Base-by-base conservation (phyloP, 1,140 invertebrate species). In the Pseudomyrmex concolor region DNA sequence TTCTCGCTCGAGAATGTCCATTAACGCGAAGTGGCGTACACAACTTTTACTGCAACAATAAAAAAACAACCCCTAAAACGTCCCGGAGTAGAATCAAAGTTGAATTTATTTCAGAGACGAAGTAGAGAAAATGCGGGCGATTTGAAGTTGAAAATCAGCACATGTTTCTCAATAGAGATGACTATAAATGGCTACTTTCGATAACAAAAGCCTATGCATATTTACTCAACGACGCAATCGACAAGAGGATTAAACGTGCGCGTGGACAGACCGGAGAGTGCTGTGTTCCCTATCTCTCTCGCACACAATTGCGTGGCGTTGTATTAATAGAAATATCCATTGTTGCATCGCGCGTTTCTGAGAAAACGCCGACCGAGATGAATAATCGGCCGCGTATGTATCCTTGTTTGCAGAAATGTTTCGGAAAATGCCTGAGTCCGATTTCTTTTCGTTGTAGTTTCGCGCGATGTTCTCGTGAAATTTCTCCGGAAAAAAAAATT, bases 131-230 rank as follows among this genome's bases (percentile, higher is more conserved):
- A 34, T 2, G 50, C 8, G 5, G 62, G 22, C 55, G 73, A 86
- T 80, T 86, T 84, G 51, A 73, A 63, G 86, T 59, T 84, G 84
- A 22, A 86, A 60, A 67, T 71, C 68, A 66, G 55, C 15, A 17
- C 66, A 19, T 45, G 64, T 19, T 7, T 34, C 34, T 9, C 50
- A 25, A 13, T 51, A 17, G 8, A 80, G 57, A 81, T 59, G 59
- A 34, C 48, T 86, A 73, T 13, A 60, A 57, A 55, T 45, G 62
- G 43, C 10, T 22, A 25, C 50, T 7, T 34, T 68, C 34, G 59
- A 77, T 45, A 83, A 62, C n/a, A 45, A 64, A 62, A 83, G 17
- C 67, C 51, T 70, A 48, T 68, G 43, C 72, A 64, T 77, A 57
- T 86, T 83, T 77, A 43, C 15, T 22, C 66, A 80, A 45, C 13